A percentile compares a stretch with the other conserved stretches of the same genome.
These are phyloP conservation scores for Daboia siamensis DNA, from an alignment of 2,113 vertebrate genomes.

Conservation along the genomic window DNA sequence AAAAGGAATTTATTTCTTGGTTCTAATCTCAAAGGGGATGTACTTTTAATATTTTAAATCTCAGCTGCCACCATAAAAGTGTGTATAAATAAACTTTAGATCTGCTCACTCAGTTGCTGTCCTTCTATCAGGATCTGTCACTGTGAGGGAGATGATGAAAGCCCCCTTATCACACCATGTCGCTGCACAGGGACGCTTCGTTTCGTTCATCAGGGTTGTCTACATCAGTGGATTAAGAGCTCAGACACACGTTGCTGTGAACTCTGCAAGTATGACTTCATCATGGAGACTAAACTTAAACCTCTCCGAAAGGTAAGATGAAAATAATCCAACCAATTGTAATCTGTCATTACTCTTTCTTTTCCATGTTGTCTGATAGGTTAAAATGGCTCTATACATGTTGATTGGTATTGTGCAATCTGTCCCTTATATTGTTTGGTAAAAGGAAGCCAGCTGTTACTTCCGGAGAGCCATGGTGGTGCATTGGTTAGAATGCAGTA, in stretches of 20 bases:
- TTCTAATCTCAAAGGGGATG: constrained; percentile 36
- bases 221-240: constrained; percentile 99
- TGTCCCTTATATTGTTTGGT: neutral
- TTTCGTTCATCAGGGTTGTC: constrained; percentile 92
- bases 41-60: neutral
- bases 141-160: constrained; percentile 96
- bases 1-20: neutral
- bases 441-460: neutral
- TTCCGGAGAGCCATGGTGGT: neutral
- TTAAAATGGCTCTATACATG: neutral
- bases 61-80: constrained; percentile 25
- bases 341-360: neutral
- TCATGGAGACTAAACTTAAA: constrained; percentile 97
- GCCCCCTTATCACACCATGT: constrained; percentile 90
- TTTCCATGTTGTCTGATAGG: neutral
- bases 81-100: constrained; percentile 29
- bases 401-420: neutral
- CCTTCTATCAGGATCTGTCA: constrained; percentile 90
- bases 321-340: neutral
- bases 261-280: constrained; percentile 97
- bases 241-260: constrained; percentile 96
- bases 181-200: constrained; percentile 91
- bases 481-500: neutral
- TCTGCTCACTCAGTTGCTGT: constrained; percentile 25
- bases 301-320: constrained; percentile 85